Evolutionary conservation across 1,140 invertebrate species (phyloP), one percentile per base, ranked within the genome.

Genomic region (Microplitis demolitor): DNA sequence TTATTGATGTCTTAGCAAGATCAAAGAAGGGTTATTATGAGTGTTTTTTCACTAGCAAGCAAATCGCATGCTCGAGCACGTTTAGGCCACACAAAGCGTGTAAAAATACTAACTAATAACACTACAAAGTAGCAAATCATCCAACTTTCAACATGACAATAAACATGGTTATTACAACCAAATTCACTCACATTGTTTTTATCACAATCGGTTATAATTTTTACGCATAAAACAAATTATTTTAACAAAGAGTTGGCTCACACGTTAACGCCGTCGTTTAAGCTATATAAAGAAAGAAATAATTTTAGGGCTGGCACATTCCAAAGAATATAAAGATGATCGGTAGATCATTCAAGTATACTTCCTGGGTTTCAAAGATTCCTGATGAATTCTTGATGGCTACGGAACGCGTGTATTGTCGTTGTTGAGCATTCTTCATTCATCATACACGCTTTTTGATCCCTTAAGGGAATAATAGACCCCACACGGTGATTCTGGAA

Each of bases 291-390:
- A 69, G 74, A 56, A 63, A 35, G 64, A 70, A 69, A 45, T 68
- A 73, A 76, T 69, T 67, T 3, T 72, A 72, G 73, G 69, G 72
- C 66, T 71, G 58, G 61, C 74, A 76, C 68, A 78, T 78, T 80
- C 74, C 63, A 69, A 72, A 74, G 63, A 45, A 45, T 69, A 64
- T 72, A 69, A 61, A 77, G 74, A 79, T 75, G 73, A 80, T 80
- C 79, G 76, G 77, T 76, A 76, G 80, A 82, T 82, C 81, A 78
- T 74, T 82, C 77, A 78, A 81, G 81, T 81, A 81, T 78, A 85
- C 83, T 84, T 85, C 84, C 83, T 82, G 82, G 77, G 75, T 74
- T 54, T 64, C 45, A 37, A n/a, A 37, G 37, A 51, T 66, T 78
- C 76, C 81, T 85, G 3, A 45, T 45, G 39, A 45, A 45, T 45